These are phyloP conservation scores for Gymnodraco acuticeps DNA, from an alignment of 2,797 vertebrate species.

Conservation along the genomic window DNA sequence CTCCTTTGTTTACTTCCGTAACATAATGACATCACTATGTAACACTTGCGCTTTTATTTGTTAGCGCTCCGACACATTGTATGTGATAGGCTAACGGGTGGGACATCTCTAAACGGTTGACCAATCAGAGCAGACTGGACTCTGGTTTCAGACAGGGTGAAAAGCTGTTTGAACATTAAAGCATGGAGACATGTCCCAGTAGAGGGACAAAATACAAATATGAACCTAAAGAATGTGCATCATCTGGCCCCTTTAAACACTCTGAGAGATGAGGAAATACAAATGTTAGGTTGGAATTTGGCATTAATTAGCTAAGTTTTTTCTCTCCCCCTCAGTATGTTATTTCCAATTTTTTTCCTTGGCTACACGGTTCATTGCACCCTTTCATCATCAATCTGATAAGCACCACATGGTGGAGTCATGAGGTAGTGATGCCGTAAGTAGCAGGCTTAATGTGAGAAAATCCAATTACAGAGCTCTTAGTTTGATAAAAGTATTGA, in stretches of 20 bases:
- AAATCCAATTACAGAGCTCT: conserved; percentile 66
- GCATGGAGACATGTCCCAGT: too few species aligned
- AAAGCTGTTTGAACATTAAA: too few species aligned
- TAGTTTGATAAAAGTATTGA: conserved; percentile 69
- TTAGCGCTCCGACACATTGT: too few species aligned
- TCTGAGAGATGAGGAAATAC: conserved; percentile 1
- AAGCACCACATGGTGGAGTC: conserved; percentile 56
- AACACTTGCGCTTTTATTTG: too few species aligned
- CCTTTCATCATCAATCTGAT: conserved; percentile 48
- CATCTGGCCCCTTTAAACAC: neutral
- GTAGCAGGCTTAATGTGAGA: conserved; percentile 38
- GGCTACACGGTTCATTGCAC: conserved; percentile 29
- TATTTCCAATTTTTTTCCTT: conserved; percentile 11
- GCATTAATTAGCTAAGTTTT: neutral
- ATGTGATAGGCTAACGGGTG: too few species aligned
- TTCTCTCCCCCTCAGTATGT: neutral
- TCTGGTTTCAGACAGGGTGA: too few species aligned
- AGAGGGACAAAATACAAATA: too few species aligned
- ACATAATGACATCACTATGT: too few species aligned
- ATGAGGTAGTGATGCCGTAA: conserved; percentile 44
- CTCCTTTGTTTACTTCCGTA: too few species aligned
- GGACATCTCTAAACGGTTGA: too few species aligned
- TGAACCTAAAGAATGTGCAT: too few species aligned
- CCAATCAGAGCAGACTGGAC: too few species aligned
- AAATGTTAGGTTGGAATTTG: neutral